phyloP scores from a whole-genome alignment of 1,140 invertebrate genomes.

The Acyrthosiphon pisum region DNA sequence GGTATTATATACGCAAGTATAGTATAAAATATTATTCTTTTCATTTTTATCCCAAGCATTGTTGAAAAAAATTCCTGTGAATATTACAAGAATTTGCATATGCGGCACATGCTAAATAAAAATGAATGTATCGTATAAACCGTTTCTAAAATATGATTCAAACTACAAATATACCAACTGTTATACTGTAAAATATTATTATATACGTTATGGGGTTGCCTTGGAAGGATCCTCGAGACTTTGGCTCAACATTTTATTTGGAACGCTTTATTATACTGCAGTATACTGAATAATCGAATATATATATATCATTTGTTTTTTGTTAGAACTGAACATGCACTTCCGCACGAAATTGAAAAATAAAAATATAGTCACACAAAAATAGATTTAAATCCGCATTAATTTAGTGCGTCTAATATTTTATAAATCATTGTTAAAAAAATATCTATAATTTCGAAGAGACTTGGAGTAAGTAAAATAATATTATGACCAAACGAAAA shows the following conservation, averaged over 20 bases:
- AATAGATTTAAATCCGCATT: background rate
- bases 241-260: background rate
- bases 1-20: background rate
- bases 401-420: background rate
- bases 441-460: background rate
- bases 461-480: background rate
- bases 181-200: background rate
- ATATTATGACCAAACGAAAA: background rate
- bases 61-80: background rate
- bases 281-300: conserved; percentile 12
- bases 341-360: background rate
- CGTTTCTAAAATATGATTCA: conserved; percentile 1
- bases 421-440: background rate
- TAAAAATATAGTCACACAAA: background rate
- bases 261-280: background rate
- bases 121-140: conserved; percentile 3
- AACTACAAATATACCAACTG: background rate
- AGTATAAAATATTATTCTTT: background rate
- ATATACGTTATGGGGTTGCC: background rate
- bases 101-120: background rate
- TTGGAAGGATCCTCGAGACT: background rate
- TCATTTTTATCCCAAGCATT: background rate
- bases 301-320: conserved; percentile 9
- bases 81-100: background rate
- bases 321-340: background rate